Evolutionary conservation across 2,113 vertebrate genomes (phyloP), one percentile per base, ranked within the genome.

Genomic region (Solea senegalensis): DNA sequence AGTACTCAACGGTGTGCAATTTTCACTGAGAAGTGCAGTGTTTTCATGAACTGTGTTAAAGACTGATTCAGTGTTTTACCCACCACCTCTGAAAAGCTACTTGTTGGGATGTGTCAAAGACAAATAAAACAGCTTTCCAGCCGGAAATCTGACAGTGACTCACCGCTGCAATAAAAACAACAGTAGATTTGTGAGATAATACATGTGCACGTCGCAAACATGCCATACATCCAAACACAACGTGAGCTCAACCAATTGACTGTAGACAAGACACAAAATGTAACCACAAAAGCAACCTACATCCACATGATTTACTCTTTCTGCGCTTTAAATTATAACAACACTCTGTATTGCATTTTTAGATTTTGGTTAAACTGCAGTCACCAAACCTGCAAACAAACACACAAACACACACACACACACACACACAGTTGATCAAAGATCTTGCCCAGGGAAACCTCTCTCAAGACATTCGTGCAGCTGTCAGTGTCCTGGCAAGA

Each of bases 401-500:
- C 55, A 56, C 16, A 73, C 14, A 65, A 34, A 44, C 48, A 57
- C 54, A 81, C 40, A 83, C 56, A 72, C 53, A 56, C 64, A 72
- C 53, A 72, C 69, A 81, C 76, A 77, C 74, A 80, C 65, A 82
- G 74, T 66, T 84, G 89, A 87, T 91, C 86, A 91, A 93, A 93
- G 90, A 63, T 80, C 81, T 82, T 84, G 71, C 76, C 86, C 71
- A 81, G 79, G 81, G 88, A 91, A 21, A 86, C 87, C 87, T 88
- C 86, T 92, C 91, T 90, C 72, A 91, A 86, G 83, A 84, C 93
- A 92, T 92, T 91, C 90, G 92, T 92, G 91, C 80, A 90, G 88
- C 90, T 93, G 91, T 91, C 87, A 88, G 85, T 75, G 86, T 86
- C 62, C 53, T 57, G 74, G 81, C 51, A 86, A 93, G 91, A 91